phyloP scores from a whole-genome alignment of 2,888 invertebrate species.

The Unio pictorum region DNA sequence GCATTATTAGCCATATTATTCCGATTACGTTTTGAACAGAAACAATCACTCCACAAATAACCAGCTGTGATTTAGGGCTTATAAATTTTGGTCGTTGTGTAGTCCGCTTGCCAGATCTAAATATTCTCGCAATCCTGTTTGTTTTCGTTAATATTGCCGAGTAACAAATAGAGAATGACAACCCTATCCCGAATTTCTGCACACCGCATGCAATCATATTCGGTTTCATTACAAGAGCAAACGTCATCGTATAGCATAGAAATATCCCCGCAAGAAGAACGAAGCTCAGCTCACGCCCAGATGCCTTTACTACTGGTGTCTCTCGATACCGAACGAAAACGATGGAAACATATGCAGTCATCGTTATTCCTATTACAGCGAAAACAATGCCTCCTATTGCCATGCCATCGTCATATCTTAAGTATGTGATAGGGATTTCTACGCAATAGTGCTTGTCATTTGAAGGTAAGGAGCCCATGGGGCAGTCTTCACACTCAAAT shows the following conservation, averaged over 20 bases:
- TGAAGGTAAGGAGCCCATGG: constrained; percentile 86
- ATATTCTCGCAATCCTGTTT: constrained; percentile 71
- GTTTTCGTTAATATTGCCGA: constrained; percentile 72
- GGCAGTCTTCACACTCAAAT: constrained; percentile 88
- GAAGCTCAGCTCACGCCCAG: constrained; percentile 72
- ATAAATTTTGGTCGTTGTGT: constrained; percentile 72
- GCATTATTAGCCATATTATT: constrained; percentile 91
- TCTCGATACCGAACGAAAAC: constrained; percentile 69
- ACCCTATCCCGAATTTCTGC: constrained; percentile 71
- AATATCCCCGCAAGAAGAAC: constrained; percentile 70
- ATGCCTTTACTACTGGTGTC: constrained; percentile 73
- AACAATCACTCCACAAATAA: constrained; percentile 71
- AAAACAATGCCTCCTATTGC: constrained; percentile 92
- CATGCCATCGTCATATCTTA: constrained; percentile 82
- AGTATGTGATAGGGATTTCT: constrained; percentile 74
- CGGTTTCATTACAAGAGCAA: constrained; percentile 70
- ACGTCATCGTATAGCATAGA: constrained; percentile 70
- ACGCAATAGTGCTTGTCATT: constrained; percentile 77
- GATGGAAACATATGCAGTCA: constrained; percentile 65
- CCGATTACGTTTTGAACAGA: constrained; percentile 79
- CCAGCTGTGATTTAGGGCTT: constrained; percentile 72
- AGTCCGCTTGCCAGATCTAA: constrained; percentile 71
- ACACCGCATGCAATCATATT: constrained; percentile 68
- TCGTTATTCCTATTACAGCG: constrained; percentile 69
- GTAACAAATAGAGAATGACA: constrained; percentile 72